Evolutionary conservation across 2,888 invertebrate species (phyloP), one percentile per base, ranked within the genome.

Genomic region (Ditula angustiorana): DNA sequence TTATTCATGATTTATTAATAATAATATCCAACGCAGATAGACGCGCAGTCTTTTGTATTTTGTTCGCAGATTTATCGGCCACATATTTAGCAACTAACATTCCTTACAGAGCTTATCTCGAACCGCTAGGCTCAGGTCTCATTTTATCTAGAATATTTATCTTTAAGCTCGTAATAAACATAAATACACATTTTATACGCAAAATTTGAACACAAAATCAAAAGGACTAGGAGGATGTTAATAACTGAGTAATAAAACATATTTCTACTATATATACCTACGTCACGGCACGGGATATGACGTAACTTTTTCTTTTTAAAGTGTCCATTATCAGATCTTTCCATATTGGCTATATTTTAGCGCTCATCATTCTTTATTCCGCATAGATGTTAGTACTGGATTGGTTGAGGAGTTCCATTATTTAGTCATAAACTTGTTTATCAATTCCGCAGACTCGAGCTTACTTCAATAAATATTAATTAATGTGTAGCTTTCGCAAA

Each of bases 71-170:
- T 85, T 82, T 82, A 82, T 85, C 74, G 72, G 67, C 69, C 73
- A 82, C 78, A 80, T 83, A 81, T 79, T 82, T 80, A 80, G 73
- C 75, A 73, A 70, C 75, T 74, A 72, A 76, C 79, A 80, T 80
- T 79, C 81, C 77, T 70, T 73, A 67, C 37, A 66, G 61, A 62
- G 77, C 75, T 82, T 85, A 85, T 85, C 84, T 77, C 71, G 69
- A 8, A 30, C 69, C 65, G 72, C 73, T 68, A 46, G 68, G 73
- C 73, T 70, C 75, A 74, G 73, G 73, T 74, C 69, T 33, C 66
- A 74, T 74, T 74, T 74, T 85, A 86, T 86, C 85, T 77, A 68
- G 72, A 69, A 80, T 80, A 79, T 82, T 74, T 82, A 86, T 85
- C 84, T 78, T 33, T 8, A 26, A 63, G 23, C 46, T 35, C 37